These are phyloP conservation scores for Pteropus rufus DNA, from an alignment of 2,797 vertebrate genomes.

Conservation along the genomic window DNA sequence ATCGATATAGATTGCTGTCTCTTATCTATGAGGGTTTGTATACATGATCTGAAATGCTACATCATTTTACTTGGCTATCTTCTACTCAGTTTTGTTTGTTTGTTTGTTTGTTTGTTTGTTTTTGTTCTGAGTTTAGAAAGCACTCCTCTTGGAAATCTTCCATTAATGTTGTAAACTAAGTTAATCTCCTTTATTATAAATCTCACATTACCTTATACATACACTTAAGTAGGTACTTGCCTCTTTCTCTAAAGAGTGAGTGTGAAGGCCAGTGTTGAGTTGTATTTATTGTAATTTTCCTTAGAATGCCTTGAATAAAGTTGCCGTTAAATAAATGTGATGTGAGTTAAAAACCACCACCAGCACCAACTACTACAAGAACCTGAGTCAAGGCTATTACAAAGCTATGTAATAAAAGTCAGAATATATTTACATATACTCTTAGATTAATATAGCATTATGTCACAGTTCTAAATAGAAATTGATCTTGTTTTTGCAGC, in stretches of 20 bases:
- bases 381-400: not conserved
- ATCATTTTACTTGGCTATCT: not conserved
- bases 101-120: not conserved
- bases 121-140: not conserved
- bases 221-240: not conserved
- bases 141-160: not conserved
- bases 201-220: not conserved
- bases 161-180: not conserved
- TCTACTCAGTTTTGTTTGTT: not conserved
- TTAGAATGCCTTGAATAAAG: not conserved
- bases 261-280: not conserved
- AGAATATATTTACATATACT: not conserved
- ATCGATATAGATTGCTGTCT: not conserved
- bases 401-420: not conserved
- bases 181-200: not conserved
- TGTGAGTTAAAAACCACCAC: not conserved
- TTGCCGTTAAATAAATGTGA: not conserved
- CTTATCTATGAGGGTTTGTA: not conserved
- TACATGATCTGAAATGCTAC: not conserved
- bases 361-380: not conserved
- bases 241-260: not conserved
- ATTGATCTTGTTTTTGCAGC: not conserved
- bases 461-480: not conserved
- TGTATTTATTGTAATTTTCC: not conserved
- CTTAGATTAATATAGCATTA: not conserved